Base-by-base conservation (phyloP, 1,140 invertebrate genomes). In the Brachionus rubens region DNA sequence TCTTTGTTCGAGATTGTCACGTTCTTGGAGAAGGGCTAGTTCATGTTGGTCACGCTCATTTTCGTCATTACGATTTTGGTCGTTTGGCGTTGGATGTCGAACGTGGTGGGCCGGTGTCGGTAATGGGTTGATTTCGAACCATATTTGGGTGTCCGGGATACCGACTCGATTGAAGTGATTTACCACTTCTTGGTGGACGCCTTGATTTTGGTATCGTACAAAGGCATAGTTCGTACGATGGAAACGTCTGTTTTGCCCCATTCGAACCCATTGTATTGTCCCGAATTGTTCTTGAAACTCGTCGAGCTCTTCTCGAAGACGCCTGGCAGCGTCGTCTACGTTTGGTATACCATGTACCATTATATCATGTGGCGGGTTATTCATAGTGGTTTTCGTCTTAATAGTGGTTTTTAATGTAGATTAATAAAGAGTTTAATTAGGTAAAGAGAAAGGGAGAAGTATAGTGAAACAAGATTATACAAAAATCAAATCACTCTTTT, bases 341-440 rank as follows among this genome's bases (percentile, higher is more conserved):
- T 59, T 59, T 33, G 54, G 54, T 10, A 59, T 33, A 4, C 54
- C 54, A 30, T 59, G 54, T 59, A 59, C 30, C 30, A 59, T 59
- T 1, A 59, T 59, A n/a, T 59, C 54, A 16, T 36, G 26, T 7
- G 19, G 6, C 28, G 2, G 28, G 33, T 59, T 16, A 10, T 33
- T 59, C 21, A 36, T 36, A 19, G 9, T 16, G n/a, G n/a, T n/a
- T n/a, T n/a, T n/a, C n/a, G n/a, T 33, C 19, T 59, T 54, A 28
- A n/a, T 28, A 16, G 7, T 5, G 26, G 26, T 54, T 54, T 21
- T 28, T 3, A 28, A 28, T 54, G 4, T 28, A 33, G 36, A 33
- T 30, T 26, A 28, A 56, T 28, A 56, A 28, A n/a, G 14, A 26
- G 21, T 26, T 26, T 26, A 26, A 14, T 24, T 24, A 26, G 24